Base-by-base conservation (phyloP, 1,140 invertebrate genomes). In the Diuraphis noxia region DNA sequence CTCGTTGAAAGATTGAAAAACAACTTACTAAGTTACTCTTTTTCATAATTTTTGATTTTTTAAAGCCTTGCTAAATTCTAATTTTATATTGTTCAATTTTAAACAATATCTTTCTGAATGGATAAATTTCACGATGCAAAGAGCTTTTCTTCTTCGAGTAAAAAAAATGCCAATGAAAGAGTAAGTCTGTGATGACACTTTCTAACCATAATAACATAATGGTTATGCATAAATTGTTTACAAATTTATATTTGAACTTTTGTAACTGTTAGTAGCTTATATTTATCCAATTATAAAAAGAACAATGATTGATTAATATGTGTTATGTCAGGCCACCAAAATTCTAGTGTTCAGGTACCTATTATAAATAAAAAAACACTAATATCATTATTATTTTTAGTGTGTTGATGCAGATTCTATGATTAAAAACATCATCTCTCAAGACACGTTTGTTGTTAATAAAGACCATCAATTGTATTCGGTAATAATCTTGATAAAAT, bases 361-460 rank as follows among this genome's bases (percentile, higher is more conserved):
- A 82, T 52, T 30, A 52, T 46, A 38, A 87, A 72, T 49, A 49
- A 86, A 52, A n/a, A 49, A 23, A 4, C 23, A 49, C 10, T 85
- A 87, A 56, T 56, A 19, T 10, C 25, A 72, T 40, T 92, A 38
- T 92, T 77, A 41, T 82, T 92, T 92, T 79, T 85, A 93, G 93
- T 86, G 77, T 21, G n/a, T 93, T 43, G 92, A 92, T 92, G 93
- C 93, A 52, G 93, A 93, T 92, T 92, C 90, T 77, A 93, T 93
- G 93, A 93, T 93, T 82, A 92, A 92, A 72, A 92, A 92, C 63
- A 91, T 93, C 81, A 90, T 93, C 1, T 93, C 93, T 25, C 93
- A 93, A 92, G 92, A 93, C 79, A 93, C 93, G 88, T 93, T 93
- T 86, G 25, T 86, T 43, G n/a, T 92, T 25, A 92, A 46, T 41